These are phyloP conservation scores for Hesperophylax magnus DNA, from an alignment of 1,140 invertebrate genomes.

Conservation along the genomic window DNA sequence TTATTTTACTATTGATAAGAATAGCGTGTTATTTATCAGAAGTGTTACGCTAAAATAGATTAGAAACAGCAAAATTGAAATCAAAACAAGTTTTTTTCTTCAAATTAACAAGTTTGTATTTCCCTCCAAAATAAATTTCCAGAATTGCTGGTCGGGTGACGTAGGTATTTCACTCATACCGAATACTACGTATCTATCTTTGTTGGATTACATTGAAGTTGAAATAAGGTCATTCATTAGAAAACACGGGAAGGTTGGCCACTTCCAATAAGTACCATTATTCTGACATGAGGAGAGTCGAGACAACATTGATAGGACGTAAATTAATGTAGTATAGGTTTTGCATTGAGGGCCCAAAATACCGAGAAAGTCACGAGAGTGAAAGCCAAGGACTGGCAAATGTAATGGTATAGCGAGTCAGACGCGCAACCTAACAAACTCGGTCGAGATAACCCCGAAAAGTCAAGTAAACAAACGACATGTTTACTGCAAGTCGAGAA, in stretches of 20 bases:
- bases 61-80: too few species aligned
- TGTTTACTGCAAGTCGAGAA: background rate
- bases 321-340: background rate
- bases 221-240: conserved; percentile 1
- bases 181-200: background rate
- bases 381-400: conserved; percentile 47
- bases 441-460: conserved; percentile 6
- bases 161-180: background rate
- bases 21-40: too few species aligned
- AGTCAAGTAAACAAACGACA: conserved; percentile 37
- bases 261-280: background rate
- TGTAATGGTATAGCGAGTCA: conserved; percentile 3
- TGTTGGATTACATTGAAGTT: background rate
- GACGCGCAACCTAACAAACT: conserved; percentile 28
- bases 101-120: too few species aligned
- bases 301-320: background rate
- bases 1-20: too few species aligned
- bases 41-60: too few species aligned
- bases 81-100: too few species aligned
- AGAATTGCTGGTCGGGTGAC: conserved; percentile 2
- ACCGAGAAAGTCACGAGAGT: conserved; percentile 47
- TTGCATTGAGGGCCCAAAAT: background rate
- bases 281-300: background rate
- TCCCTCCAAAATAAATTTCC: background rate
- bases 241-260: background rate